phyloP scores from a whole-genome alignment of 2,113 vertebrate genomes.

The Nyctibius bracteatus region DNA sequence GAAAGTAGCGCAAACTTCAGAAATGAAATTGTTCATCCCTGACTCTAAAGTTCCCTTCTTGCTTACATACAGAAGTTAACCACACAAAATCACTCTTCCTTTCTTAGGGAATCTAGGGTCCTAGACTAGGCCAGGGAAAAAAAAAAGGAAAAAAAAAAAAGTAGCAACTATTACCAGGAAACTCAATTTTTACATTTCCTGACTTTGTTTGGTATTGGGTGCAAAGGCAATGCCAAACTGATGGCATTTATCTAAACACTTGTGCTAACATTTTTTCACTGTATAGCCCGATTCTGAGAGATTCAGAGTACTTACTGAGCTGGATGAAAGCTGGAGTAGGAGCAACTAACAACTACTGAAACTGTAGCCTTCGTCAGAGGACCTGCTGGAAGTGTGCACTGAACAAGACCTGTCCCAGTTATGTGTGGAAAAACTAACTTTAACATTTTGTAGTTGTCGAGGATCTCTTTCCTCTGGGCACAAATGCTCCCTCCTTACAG shows the following conservation, averaged over 20 bases:
- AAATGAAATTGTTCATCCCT: not conserved
- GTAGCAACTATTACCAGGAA: not conserved
- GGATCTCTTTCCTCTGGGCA: not conserved
- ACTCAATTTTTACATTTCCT: not conserved
- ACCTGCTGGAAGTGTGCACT: not conserved
- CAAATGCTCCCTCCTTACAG: not conserved
- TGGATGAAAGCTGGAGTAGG: not conserved
- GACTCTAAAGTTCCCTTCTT: not conserved
- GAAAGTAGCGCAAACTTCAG: not conserved
- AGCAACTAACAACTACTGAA: not conserved
- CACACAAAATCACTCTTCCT: not conserved
- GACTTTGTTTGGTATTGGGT: not conserved
- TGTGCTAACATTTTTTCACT: not conserved
- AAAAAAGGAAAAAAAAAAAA: not conserved
- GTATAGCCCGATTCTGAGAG: not conserved
- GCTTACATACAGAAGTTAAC: not conserved
- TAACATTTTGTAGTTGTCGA: not conserved
- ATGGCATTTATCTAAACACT: not conserved
- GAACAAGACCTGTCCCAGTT: not conserved
- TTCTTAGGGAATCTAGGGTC: not conserved
- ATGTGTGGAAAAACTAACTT: not conserved
- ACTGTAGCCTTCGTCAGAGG: not conserved
- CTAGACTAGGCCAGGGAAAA: not conserved
- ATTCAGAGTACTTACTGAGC: not conserved
- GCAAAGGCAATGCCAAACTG: not conserved